Base-by-base conservation (phyloP, 2,113 vertebrate species). In the Tichodroma muraria region DNA sequence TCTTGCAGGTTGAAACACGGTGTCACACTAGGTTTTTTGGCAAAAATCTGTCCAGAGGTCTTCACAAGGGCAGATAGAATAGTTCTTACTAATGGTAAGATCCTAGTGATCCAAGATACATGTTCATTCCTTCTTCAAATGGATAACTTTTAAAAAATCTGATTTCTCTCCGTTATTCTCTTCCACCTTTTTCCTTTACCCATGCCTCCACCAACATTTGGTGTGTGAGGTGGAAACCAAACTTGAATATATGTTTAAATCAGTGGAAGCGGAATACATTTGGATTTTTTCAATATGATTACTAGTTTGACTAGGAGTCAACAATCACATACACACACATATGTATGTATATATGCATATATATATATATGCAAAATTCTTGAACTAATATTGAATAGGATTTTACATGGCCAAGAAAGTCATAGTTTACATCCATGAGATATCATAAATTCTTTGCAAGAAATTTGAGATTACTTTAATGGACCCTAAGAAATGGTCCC, bases 71-170 rank as follows among this genome's bases (percentile, higher is more conserved):
- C 47, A 53, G 19, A 63, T 3, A 38, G 9, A 73, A 11, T 20
- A 76, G 8, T 54, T 57, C 15, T 56, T 24, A 12, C 4, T 33
- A 42, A 31, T 20, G 4, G 5, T 66, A 7, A 71, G 13, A 63
- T 40, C 15, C 7, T 38, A 69, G 27, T 40, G 6, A 69, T 33
- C 11, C 3, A 49, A 71, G 14, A 31, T 2, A 42, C 4, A 10
- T 2, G 2, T 45, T 60, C 52, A n/a, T 52, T 75, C 63, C 4
- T 35, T 45, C 33, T 85, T 47, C 57, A 45, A 71, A 70, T 38
- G 3, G 3, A 25, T 27, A 4, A 19, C 0, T 38, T 70, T 6
- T 0, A 7, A 31, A n/a, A n/a, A 38, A 25, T 19, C 3, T 54
- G 3, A 1, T 65, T 49, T 73, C 66, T 49, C n/a, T 63, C 10